Conservation (phyloP, 2,888 invertebrate genomes). For the Tachina grossa region DNA sequence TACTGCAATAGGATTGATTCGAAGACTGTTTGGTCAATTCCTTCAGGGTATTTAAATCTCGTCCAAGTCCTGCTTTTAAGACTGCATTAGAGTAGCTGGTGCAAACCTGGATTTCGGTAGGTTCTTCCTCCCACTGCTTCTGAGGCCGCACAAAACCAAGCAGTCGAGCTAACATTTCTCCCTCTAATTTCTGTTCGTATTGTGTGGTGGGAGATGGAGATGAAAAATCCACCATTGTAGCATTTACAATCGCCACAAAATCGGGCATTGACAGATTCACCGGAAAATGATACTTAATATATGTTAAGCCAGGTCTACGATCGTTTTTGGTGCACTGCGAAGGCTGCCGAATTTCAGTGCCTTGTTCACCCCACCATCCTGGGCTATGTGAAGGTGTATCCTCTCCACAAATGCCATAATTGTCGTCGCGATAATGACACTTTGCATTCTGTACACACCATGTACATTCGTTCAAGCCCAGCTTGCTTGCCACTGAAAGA, state of each 20-base stretch:
- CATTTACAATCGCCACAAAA: constrained; percentile 92
- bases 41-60: constrained; percentile 80
- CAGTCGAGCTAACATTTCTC: constrained; percentile 90
- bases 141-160: constrained; percentile 93
- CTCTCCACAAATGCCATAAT: constrained; percentile 91
- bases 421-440: constrained; percentile 93
- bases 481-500: constrained; percentile 88
- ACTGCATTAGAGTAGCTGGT: constrained; percentile 90
- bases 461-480: constrained; percentile 91
- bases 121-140: constrained; percentile 89
- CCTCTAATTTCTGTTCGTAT: constrained; percentile 87
- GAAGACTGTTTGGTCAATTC: constrained; percentile 87
- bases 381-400: constrained; percentile 91
- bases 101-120: constrained; percentile 89
- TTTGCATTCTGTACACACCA: constrained; percentile 97
- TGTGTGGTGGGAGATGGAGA: constrained; percentile 88
- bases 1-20: constrained; percentile 88
- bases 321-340: constrained; percentile 91
- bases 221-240: constrained; percentile 91
- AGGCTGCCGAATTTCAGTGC: constrained; percentile 88
- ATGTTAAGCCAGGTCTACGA: constrained; percentile 93
- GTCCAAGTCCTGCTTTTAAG: constrained; percentile 84
- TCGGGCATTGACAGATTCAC: constrained; percentile 95
- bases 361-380: constrained; percentile 95
- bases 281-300: constrained; percentile 93